Percentiles rank a stretch among this genome's conserved stretches.
Evolutionary conservation across 2,113 vertebrate species (phyloP).

Genomic region (Theropithecus gelada): DNA sequence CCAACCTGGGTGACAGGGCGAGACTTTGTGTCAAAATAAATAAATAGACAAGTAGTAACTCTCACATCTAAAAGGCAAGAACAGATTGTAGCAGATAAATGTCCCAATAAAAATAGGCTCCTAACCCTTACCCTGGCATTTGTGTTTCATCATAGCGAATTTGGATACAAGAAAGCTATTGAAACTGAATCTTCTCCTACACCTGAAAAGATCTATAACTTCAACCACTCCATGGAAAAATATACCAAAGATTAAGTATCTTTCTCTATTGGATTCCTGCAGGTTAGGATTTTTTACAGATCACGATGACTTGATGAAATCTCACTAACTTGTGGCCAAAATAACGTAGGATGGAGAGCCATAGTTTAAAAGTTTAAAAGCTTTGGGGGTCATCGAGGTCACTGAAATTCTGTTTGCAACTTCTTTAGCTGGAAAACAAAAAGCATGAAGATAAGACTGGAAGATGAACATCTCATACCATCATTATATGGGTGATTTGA

Average conservation of each 20-base stretch:
- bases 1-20: too few relatives aligned
- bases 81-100: neutral
- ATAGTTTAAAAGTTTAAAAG: neutral
- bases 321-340: neutral
- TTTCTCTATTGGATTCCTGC: neutral
- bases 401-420: neutral
- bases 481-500: neutral
- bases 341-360: neutral
- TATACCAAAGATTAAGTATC: neutral
- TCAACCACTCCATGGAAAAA: neutral
- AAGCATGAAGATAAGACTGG: neutral
- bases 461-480: constrained; percentile 4
- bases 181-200: neutral
- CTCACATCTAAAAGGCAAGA: neutral
- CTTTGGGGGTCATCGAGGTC: neutral
- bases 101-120: neutral
- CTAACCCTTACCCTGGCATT: neutral
- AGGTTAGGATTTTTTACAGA: neutral
- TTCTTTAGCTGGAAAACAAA: neutral
- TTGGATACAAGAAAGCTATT: neutral
- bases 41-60: neutral
- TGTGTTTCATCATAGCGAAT: neutral
- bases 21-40: too few relatives aligned
- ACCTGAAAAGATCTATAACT: neutral
- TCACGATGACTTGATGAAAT: neutral